Base-by-base conservation (phyloP, 2,888 invertebrate genomes). In the Tortrix viridana region DNA sequence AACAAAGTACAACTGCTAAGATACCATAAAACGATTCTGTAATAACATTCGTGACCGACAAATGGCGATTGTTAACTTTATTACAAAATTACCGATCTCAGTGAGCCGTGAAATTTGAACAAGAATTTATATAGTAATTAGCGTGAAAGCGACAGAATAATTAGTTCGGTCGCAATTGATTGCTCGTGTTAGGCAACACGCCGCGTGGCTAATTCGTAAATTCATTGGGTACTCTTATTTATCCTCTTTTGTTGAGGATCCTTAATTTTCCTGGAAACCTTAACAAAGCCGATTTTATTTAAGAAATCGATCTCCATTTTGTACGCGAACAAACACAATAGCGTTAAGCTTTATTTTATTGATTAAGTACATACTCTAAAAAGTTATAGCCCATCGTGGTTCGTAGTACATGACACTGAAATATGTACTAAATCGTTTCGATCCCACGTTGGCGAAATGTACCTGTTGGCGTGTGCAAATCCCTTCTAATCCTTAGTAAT, bases 61-160 rank as follows among this genome's bases (percentile, higher is more conserved):
- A 44, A 44, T 18, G 18, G 18, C 4, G 12, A 19, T 9, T 37
- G 46, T 19, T 26, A 49, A 49, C 32, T 57, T 52, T 20, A 62
- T 62, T 50, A 48, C 53, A 41, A 32, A n/a, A 58, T 58, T 58
- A 48, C 46, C 18, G 38, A 20, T 32, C 47, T 5, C 43, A 58
- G 47, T 63, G 52, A 47, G 53, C 43, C 18, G 53, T 58, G 53
- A 58, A 63, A 58, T 63, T 57, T 43, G 53, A 63, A 58, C 50
- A 63, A 44, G 38, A 53, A 47, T 63, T 63, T 48, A 53, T 58
- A 43, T 32, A 32, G 57, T 57, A 58, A 63, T 58, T 58, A 53
- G 57, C 20, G 52, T 41, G 44, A 47, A 53, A 20, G 52, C 41
- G 57, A 63, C 57, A 44, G 46, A 46, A 53, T 58, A 63, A 63